Base-by-base conservation (phyloP, 2,888 invertebrate genomes). In the Perithous albicinctus region DNA sequence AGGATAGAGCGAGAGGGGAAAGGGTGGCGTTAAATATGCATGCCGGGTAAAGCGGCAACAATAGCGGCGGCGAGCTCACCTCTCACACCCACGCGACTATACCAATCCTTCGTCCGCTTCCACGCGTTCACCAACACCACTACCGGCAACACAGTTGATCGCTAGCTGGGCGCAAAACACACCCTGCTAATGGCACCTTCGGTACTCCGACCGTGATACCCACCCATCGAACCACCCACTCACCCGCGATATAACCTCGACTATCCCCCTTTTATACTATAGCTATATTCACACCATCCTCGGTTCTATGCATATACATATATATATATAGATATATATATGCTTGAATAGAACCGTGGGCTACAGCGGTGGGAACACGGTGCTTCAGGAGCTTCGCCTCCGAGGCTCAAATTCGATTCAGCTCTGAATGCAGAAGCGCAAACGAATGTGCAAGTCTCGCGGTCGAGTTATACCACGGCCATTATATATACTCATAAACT, bases 1-100 rank as follows among this genome's bases (percentile, higher is more conserved):
- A 26, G 23, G 43, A 43, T 20, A 26, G 70, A 73, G 72, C 20
- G 84, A 72, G 72, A 66, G 82, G 64, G 74, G 38, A 84, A 74
- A 84, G 76, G 74, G 85, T 86, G 83, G 86, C 84, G 89, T 89
- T 90, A 89, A 89, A 89, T 90, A 89, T 89, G 89, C 89, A 89
- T 89, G 87, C 88, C 85, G 89, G 85, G 87, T 89, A 88, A 88
- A 90, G 88, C 87, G 88, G 88, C 86, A 89, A 88, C 90, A 89
- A 89, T 89, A 88, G 89, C 86, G 85, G 85, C 54, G 67, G n/a
- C 48, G 69, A 74, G 59, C 74, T 64, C 59, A 69, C 63, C 78
- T 41, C 72, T 59, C 29, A 46, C 72, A 59, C 72, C 59, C 67
- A 23, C 61, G 23, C 56, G 12, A 51, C 29, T 72, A 20, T n/a